Evolutionary conservation across 1,140 invertebrate genomes (phyloP), one percentile per base, ranked within the genome.

Genomic region (Cotesia typhae): DNA sequence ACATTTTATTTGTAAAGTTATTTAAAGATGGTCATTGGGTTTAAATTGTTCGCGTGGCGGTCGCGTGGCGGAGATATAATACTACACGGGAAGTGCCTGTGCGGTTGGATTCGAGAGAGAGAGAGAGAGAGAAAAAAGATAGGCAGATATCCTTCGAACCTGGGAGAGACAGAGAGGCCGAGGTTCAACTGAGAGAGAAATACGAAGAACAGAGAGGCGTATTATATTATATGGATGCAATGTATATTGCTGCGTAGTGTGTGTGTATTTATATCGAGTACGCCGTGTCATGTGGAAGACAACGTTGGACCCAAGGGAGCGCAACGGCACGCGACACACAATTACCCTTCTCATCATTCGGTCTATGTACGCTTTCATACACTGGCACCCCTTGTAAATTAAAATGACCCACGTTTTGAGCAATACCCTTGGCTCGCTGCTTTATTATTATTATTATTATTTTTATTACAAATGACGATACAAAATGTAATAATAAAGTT

Each of bases 281-380:
- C 28, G 76, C 20, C 76, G 82, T 82, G 83, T 85, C 83, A 84
- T 84, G 83, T 83, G 82, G 79, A 77, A 79, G 80, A 82, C 79
- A 84, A 84, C 80, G 82, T 83, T 79, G 79, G 75, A 78, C 77
- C 66, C 79, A 81, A 72, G 55, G 72, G 77, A 81, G 82, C 81
- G 80, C 77, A 78, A 85, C 83, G 82, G 81, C 83, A 83, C 83
- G 83, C 83, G 81, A 83, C 81, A 79, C 70, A 77, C 74, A 61
- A 67, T 72, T 72, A 72, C 38, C 64, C 64, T 59, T 65, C 28
- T 59, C 12, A 28, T 70, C 9, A 71, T 10, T 70, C 41, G 10
- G 41, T 47, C 6, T 10, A 47, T 47, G 5, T 47, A 20, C 12
- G 36, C 47, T n/a, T 47, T 47, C 14, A 64, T 37, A 64, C 37